Evolutionary conservation across 2,113 vertebrate genomes (phyloP).

Genomic region (Engraulis encrasicolus): DNA sequence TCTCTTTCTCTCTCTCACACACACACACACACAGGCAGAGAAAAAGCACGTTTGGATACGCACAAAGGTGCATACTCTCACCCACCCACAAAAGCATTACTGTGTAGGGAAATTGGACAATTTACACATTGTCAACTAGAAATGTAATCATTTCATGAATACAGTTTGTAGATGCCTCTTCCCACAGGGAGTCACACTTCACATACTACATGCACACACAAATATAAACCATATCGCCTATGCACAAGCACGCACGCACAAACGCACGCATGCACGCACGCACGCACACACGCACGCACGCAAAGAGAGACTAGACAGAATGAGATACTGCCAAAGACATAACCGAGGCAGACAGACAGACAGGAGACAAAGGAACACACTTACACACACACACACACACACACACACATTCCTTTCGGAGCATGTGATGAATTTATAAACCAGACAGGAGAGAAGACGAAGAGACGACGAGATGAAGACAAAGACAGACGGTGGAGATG

Average conservation of each 20-base stretch:
- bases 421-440: neutral
- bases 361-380: neutral
- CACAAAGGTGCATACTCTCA: neutral
- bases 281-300: neutral
- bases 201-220: neutral
- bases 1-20: too few relatives aligned
- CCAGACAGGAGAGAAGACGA: neutral
- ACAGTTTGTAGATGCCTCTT: too few relatives aligned
- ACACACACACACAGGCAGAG: too few relatives aligned
- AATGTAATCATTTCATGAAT: too few relatives aligned
- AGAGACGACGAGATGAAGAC: neutral
- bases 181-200: neutral
- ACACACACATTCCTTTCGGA: neutral
- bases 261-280: neutral
- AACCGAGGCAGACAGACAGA: neutral
- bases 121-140: too few relatives aligned
- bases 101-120: too few relatives aligned
- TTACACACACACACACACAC: conserved; percentile 13
- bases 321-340: neutral
- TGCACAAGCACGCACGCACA: too few relatives aligned
- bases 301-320: neutral
- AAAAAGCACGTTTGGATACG: neutral
- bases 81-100: too few relatives aligned
- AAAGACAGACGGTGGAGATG: neutral
- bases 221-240: too few relatives aligned